Evolutionary conservation across 2,113 vertebrate genomes (phyloP).

Genomic region (Cyphomyrus discorhynchus): DNA sequence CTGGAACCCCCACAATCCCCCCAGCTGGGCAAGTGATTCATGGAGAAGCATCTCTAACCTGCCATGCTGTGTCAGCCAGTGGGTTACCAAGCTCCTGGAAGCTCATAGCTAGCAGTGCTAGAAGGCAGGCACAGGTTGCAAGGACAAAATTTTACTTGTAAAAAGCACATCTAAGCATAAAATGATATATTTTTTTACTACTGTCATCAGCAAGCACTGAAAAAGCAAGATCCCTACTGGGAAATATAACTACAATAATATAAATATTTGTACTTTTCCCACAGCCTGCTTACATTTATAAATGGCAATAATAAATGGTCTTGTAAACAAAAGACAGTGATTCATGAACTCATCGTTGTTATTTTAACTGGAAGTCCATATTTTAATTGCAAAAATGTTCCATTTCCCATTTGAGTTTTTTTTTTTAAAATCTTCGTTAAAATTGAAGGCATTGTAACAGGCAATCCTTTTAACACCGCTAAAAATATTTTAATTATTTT

Average conservation of each 20-base stretch:
- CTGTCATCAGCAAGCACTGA: not conserved
- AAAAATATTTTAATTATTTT: not conserved
- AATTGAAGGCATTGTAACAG: not conserved
- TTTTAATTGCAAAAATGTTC: not conserved
- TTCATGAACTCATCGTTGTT: not conserved
- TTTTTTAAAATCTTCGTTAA: not conserved
- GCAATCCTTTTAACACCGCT: not conserved
- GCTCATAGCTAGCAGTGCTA: constrained; percentile 57
- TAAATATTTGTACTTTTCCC: constrained; percentile 12
- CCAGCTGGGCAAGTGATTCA: constrained; percentile 76
- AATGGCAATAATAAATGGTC: constrained; percentile 17
- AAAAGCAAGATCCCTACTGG: not conserved
- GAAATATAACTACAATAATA: not conserved
- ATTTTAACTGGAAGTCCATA: not conserved
- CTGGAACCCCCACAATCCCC: constrained; percentile 49
- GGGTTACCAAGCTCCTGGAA: constrained; percentile 71
- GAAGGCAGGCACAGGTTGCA: constrained; percentile 67
- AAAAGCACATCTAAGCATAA: constrained; percentile 44
- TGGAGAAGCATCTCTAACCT: constrained; percentile 70
- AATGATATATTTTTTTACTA: not conserved
- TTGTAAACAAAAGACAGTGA: constrained; percentile 15
- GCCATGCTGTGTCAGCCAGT: constrained; percentile 74
- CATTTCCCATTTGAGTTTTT: not conserved
- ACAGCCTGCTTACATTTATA: constrained; percentile 27
- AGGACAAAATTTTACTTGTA: constrained; percentile 72